Conservation (phyloP, 2,113 vertebrate species). For the Poecile atricapillus region DNA sequence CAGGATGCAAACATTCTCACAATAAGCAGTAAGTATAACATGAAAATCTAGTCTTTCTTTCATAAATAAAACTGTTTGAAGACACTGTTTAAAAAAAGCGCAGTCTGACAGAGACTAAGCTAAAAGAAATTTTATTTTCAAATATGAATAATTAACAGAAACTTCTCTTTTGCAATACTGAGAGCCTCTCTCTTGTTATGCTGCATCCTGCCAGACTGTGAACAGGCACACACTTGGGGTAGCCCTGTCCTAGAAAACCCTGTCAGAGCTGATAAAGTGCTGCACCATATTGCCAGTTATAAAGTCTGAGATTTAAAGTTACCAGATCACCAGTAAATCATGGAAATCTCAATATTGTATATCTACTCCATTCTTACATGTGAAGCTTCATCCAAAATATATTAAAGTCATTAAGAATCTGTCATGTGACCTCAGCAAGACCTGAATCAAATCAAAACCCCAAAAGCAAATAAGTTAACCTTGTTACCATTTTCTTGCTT, state of each 20-base stretch:
- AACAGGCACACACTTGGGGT: neutral
- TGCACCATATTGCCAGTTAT: neutral
- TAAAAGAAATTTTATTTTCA: neutral
- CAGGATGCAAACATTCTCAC: neutral
- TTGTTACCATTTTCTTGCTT: neutral
- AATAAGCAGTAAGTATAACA: neutral
- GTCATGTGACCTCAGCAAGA: neutral
- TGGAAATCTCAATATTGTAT: neutral
- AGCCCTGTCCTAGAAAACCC: neutral
- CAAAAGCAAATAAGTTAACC: neutral
- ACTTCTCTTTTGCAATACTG: neutral
- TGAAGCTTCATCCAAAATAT: neutral
- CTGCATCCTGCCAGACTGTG: neutral
- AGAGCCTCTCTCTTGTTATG: neutral
- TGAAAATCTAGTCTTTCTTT: neutral
- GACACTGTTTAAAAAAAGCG: neutral
- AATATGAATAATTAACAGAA: neutral
- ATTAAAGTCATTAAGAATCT: neutral
- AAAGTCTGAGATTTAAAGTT: neutral
- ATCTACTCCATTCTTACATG: neutral
- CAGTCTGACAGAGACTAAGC: neutral
- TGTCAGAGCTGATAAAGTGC: neutral
- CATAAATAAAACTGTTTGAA: neutral
- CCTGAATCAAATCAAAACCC: neutral
- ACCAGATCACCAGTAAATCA: neutral